Base-by-base conservation (phyloP, 2,113 vertebrate genomes). In the Nothobranchius kuhntae region DNA sequence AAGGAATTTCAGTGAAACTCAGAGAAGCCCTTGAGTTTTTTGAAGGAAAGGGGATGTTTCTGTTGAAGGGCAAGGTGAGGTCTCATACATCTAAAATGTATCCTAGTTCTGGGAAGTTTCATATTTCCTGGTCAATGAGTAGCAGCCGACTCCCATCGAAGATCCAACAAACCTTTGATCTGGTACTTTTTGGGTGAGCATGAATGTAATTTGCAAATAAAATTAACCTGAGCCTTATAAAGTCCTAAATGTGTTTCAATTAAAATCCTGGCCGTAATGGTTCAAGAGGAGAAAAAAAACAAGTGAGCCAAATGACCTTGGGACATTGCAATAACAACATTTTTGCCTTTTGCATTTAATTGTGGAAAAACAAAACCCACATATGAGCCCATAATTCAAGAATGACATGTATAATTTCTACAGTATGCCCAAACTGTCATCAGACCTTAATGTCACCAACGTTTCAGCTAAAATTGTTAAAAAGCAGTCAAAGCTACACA, bases 1-100 rank as follows among this genome's bases (percentile, higher is more conserved):
- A 65, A 74, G 38, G 58, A 61, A 68, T 70, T 61, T 36, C 17
- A 76, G 58, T 59, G 6, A 35, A 75, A 86, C 36, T 77, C 75
- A 74, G 24, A 77, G 45, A 55, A 72, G 53, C 61, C 61, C 56
- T 56, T 14, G 64, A 76, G 82, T 65, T 54, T 47, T 21, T 64
- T 35, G 6, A 11, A 60, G 21, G 42, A 14, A 77, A 61, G 59
- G 58, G 46, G 78, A 75, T 53, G 63, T 71, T 79, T 67, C 13
- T 76, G 78, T 64, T 72, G 36, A 68, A 78, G 82, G 57, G 21
- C 36, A 53, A 54, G 48, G 21, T 15, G 47, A 44, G 9, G 45
- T 83, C 67, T 78, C 26, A 61, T 38, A 48, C 40, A 76, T 73
- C 36, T 69, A 62, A 61, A 68, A 68, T 61, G 42, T 61, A 70